Conservation (phyloP, 2,797 vertebrate species). For the Amblyraja radiata region DNA sequence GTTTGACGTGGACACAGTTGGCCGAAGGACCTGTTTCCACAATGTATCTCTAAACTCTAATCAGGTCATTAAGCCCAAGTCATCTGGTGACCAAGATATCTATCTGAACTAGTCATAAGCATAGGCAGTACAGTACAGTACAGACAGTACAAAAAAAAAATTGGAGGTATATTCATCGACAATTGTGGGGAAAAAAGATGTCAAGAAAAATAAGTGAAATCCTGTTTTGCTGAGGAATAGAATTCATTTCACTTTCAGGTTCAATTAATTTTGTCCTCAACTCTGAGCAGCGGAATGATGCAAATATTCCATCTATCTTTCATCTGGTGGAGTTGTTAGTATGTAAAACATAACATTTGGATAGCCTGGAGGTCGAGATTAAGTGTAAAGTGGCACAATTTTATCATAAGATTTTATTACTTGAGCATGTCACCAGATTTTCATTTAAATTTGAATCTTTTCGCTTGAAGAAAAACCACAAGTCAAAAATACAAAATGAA, state of each 20-base stretch:
- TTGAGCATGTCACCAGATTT: slow-evolving; percentile 12
- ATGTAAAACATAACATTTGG: slow-evolving; percentile 10
- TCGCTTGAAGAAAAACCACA: neutral
- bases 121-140: no score
- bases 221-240: neutral
- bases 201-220: neutral
- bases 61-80: no score
- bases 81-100: no score
- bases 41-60: no score
- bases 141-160: neutral
- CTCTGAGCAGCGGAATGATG: neutral
- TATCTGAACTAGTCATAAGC: neutral
- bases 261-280: slow-evolving; percentile 9
- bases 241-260: slow-evolving; percentile 1
- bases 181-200: no score
- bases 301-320: slow-evolving; percentile 22
- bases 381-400: neutral
- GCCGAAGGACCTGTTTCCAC: no score
- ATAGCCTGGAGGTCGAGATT: neutral
- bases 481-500: neutral
- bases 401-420: slow-evolving; percentile 29
- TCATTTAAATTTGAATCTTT: slow-evolving; percentile 8
- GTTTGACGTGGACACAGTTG: no score
- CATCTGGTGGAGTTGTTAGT: slow-evolving; percentile 7
- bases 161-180: neutral